Conservation (phyloP, 2,797 vertebrate species). For the Erithacus rubecula region DNA sequence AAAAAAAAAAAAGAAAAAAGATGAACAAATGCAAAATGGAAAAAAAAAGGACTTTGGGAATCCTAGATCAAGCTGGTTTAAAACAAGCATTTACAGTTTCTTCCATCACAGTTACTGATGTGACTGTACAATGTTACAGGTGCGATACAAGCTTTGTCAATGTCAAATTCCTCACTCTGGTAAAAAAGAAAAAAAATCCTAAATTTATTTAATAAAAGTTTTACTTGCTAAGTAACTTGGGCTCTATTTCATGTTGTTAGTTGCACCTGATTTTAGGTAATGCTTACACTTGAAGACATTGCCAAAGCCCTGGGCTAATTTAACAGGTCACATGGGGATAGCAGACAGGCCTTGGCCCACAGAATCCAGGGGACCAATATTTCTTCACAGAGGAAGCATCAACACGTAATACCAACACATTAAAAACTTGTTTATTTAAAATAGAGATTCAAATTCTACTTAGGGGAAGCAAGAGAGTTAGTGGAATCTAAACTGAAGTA, state of each 20-base stretch:
- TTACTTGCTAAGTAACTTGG: constrained; percentile 69
- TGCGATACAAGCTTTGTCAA: constrained; percentile 34
- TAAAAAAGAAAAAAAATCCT: constrained; percentile 64
- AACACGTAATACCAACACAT: background rate
- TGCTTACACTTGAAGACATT: background rate
- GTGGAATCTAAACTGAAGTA: background rate
- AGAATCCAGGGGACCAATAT: background rate
- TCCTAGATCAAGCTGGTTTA: constrained; percentile 21
- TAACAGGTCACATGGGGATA: background rate
- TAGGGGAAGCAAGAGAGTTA: background rate
- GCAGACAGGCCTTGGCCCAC: background rate
- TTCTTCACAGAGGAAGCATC: background rate
- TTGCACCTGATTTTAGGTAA: background rate
- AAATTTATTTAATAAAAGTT: constrained; percentile 81
- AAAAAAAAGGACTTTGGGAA: constrained; percentile 6
- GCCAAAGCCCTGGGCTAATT: background rate
- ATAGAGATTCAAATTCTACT: background rate
- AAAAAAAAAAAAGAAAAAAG: background rate
- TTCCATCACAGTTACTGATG: constrained; percentile 46
- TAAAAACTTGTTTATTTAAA: background rate
- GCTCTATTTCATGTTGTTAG: background rate
- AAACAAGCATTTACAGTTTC: constrained; percentile 37
- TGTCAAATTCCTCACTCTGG: constrained; percentile 70
- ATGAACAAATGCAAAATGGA: background rate
- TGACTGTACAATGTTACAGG: constrained; percentile 41